phyloP scores from a whole-genome alignment of 2,888 invertebrate species.

The Eupithecia tripunctaria region DNA sequence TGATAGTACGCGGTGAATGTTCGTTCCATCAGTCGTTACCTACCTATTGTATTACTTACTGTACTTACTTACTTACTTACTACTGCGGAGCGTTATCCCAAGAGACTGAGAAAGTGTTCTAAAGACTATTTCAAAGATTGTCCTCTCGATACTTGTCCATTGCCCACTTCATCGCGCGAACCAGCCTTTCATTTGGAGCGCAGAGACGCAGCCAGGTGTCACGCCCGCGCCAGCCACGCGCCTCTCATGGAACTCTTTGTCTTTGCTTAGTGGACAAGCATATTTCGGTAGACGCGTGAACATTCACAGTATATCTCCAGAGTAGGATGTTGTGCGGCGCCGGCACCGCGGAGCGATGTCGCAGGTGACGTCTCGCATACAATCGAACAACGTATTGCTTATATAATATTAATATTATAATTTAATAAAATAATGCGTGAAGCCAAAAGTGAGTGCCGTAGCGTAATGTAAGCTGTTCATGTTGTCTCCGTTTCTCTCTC shows the following conservation, averaged over 20 bases:
- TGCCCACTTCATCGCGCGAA: constrained; percentile 14
- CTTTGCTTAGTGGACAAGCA: not conserved
- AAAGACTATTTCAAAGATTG: constrained; percentile 66
- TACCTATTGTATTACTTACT: too few species aligned
- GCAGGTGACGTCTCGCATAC: too few species aligned
- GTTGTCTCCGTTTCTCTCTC: not conserved
- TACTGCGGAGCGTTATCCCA: constrained; percentile 77
- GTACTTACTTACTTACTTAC: constrained; percentile 51
- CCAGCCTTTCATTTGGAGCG: not conserved
- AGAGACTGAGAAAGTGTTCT: constrained; percentile 83
- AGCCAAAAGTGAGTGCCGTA: not conserved
- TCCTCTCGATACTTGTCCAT: constrained; percentile 49
- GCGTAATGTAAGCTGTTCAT: not conserved
- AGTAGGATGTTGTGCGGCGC: too few species aligned
- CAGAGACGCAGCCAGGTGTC: too few species aligned
- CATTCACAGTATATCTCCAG: too few species aligned
- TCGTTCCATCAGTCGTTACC: constrained; percentile 26
- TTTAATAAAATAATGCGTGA: not conserved
- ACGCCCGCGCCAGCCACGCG: too few species aligned
- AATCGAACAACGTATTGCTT: too few species aligned
- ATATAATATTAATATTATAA: not conserved
- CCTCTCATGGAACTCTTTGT: too few species aligned
- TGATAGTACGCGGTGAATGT: constrained; percentile 19
- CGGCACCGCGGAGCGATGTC: too few species aligned
- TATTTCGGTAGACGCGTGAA: not conserved